These are phyloP conservation scores for Adelphocoris suturalis DNA, from an alignment of 2,888 invertebrate genomes.

Conservation along the genomic window DNA sequence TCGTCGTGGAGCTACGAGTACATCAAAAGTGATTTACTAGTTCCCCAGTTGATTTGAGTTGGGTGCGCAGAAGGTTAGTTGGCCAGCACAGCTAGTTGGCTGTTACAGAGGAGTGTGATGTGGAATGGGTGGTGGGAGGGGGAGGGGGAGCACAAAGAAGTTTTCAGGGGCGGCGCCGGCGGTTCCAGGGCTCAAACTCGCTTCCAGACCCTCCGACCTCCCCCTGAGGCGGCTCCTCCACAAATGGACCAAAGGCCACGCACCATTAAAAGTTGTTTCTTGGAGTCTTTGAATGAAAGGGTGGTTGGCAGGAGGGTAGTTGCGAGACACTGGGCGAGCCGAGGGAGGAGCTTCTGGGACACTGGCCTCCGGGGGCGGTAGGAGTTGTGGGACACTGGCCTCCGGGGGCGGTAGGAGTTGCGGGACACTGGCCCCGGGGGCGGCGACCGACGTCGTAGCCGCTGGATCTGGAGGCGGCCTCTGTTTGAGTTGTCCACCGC, in stretches of 20 bases:
- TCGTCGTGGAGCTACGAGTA: too few species aligned
- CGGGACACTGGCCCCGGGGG: not conserved
- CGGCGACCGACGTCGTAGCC: not conserved
- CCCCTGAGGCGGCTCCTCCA: not conserved
- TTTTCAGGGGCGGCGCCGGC: not conserved
- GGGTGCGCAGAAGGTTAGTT: not conserved
- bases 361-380: too few species aligned
- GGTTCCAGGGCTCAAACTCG: slow-evolving; percentile 10
- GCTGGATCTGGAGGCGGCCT: not conserved
- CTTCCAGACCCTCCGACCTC: not conserved
- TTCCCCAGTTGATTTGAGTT: slow-evolving; percentile 6
- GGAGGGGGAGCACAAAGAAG: slow-evolving; percentile 1
- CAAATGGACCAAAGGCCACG: slow-evolving; percentile 17
- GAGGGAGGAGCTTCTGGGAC: too few species aligned
- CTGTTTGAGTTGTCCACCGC: not conserved
- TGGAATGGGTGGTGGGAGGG: not conserved
- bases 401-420: slow-evolving; percentile 15
- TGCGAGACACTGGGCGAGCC: too few species aligned
- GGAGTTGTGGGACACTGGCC: not conserved
- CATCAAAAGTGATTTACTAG: not conserved
- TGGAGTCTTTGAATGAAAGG: not conserved
- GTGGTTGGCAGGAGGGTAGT: not conserved
- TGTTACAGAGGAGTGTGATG: not conserved
- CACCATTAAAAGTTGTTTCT: slow-evolving; percentile 36
- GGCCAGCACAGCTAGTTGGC: not conserved